Evolutionary conservation across 2,888 invertebrate genomes (phyloP).

Genomic region (Argyra leucocephala): DNA sequence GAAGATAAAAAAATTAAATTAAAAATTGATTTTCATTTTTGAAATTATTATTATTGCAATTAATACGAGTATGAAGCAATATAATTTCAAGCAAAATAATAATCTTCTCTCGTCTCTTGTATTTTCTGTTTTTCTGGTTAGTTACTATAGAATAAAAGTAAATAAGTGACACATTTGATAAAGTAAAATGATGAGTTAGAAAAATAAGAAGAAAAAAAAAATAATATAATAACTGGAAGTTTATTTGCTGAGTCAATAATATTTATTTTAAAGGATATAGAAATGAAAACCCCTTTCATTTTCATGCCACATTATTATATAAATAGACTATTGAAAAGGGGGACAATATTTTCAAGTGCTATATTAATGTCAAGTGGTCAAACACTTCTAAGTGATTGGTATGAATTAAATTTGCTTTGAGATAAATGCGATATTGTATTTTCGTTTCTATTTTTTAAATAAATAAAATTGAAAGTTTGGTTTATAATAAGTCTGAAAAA

Average conservation of each 20-base stretch:
- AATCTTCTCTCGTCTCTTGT: background rate
- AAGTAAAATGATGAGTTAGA: background rate
- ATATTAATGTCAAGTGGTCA: background rate
- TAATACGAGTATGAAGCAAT: too few species aligned
- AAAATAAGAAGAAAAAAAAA: too few species aligned
- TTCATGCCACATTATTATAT: too few species aligned
- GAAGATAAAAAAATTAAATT: background rate
- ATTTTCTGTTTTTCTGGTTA: background rate
- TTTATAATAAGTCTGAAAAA: too few species aligned
- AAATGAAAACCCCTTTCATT: background rate
- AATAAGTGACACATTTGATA: background rate
- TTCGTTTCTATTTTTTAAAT: too few species aligned
- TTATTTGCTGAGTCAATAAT: conserved; percentile 3
- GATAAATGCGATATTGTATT: too few species aligned
- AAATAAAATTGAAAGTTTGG: too few species aligned
- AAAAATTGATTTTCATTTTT: background rate
- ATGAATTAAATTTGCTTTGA: too few species aligned
- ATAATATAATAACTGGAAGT: background rate
- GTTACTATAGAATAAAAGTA: background rate
- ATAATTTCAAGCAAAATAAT: too few species aligned
- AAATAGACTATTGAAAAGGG: too few species aligned
- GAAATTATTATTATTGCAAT: background rate
- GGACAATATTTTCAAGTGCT: too few species aligned
- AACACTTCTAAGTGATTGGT: background rate
- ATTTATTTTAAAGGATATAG: background rate